Base-by-base conservation (phyloP, 2,113 vertebrate species). In the Etheostoma spectabile region DNA sequence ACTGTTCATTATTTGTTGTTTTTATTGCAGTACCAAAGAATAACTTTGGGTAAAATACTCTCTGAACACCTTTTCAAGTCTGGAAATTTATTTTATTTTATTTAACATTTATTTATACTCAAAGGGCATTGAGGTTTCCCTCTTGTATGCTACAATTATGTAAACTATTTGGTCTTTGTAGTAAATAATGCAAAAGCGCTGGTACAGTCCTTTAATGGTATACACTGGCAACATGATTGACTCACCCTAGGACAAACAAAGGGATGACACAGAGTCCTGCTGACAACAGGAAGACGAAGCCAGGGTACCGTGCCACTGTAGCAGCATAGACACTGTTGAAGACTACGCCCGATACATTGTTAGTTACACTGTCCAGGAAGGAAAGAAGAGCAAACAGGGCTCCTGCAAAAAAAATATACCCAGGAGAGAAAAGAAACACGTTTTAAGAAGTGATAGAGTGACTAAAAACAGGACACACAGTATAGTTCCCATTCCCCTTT, bases 301-400 rank as follows among this genome's bases (percentile, higher is more conserved):
- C 97, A 3, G 96, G 94, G 83, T 86, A 97, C 97, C 97, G 97
- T 0, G 88, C 84, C 24, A 99, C 97, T 0, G 97, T 99, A 48
- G 84, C 92, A n/a, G 96, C 95, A 64, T 99, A 99, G 67, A 98
- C 61, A 70, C 93, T 95, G 70, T 91, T 97, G 86, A 97, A 99
- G 30, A 94, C 51, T 10, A 93, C 90, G 15, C 59, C 0, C 0
- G 97, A 88, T 42, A 91, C 15, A 6, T 89, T 95, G 83, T 62
- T 88, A 0, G 93, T 94, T 59, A 99, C 79, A 63, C 91, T 96
- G 82, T 99, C 97, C 86, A 96, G 82, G 79, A 97, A 97, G 77
- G 97, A 96, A 49, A 99, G 92, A 57, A 95, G 97, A 59, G 96
- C 98, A 88, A 99, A 99, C 75, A 99, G 90, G 42, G 96, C 95